Base-by-base conservation (phyloP, 2,113 vertebrate genomes). In the Caracal caracal region DNA sequence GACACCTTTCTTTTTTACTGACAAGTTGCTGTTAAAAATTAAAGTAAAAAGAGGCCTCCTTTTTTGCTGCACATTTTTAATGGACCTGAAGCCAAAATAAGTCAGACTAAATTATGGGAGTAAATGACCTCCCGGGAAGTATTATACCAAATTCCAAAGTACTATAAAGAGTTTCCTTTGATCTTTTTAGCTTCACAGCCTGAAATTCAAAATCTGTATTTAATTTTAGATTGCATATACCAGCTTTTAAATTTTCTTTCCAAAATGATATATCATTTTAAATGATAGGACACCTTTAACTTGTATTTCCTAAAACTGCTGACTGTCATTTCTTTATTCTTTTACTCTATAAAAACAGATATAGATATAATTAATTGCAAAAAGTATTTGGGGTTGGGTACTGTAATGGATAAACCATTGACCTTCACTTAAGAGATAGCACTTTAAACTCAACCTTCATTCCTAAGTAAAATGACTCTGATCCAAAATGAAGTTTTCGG, bases 71-170 rank as follows among this genome's bases (percentile, higher is more conserved):
- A 98, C 97, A 98, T 98, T 98, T 99, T 98, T 99, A 99, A 99
- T 99, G 98, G 98, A 99, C 98, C 97, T 94, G 98, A 98, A 99
- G 98, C 98, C 98, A 99, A 99, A 99, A 98, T 99, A 99, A 99
- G 98, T 99, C 99, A 99, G 98, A 99, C 98, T 99, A 99, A 99
- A 99, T 99, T 99, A 99, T 98, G 98, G 98, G 98, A 99, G 98
- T 98, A 99, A 99, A 99, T 99, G 98, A 99, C 98, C 98, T 99
- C 98, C 98, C 0, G 95, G 98, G 98, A 98, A 99, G 98, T 98
- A 99, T 99, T 99, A 98, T 98, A 98, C 98, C 98, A 98, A 99
- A 98, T 99, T 98, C 98, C 97, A 98, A 99, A 99, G 98, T 98
- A 98, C 97, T 98, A 88, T 98, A 98, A 98, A 99, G 98, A 98